Percentiles rank a stretch among this genome's conserved stretches.
These are phyloP conservation scores for Piliocolobus tephrosceles DNA, from an alignment of 2,113 vertebrate species.

Conservation along the genomic window DNA sequence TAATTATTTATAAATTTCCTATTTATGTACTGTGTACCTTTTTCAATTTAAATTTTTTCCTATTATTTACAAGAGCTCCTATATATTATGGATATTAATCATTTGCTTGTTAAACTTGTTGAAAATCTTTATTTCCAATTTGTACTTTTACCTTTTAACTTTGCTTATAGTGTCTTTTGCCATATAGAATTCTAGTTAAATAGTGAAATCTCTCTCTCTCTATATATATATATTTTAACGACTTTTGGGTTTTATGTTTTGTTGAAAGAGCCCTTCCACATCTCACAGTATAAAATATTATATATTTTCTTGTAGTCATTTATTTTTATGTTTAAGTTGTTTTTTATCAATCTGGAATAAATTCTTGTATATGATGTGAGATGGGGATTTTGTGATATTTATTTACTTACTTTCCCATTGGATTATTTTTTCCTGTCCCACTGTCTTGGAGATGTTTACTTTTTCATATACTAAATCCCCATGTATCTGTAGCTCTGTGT, in stretches of 20 bases:
- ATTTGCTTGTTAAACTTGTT: neutral
- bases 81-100: neutral
- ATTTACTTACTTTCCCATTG: neutral
- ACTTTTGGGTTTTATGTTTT: neutral
- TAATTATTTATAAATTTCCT: neutral
- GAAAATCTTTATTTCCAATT: neutral
- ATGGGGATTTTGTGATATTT: neutral
- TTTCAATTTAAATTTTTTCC: neutral
- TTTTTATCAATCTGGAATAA: neutral
- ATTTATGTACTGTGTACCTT: neutral
- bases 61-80: neutral
- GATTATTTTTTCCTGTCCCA: neutral
- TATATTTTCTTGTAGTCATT: neutral
- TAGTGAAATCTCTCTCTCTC: neutral
- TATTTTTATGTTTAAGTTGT: neutral
- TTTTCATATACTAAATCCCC: neutral
- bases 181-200: neutral
- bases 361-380: neutral
- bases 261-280: neutral
- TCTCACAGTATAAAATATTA: neutral
- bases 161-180: neutral
- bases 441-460: neutral
- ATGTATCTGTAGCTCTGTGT: neutral
- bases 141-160: neutral
- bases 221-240: neutral